Evolutionary conservation across 2,797 vertebrate genomes (phyloP).

Genomic region (Molothrus ater): DNA sequence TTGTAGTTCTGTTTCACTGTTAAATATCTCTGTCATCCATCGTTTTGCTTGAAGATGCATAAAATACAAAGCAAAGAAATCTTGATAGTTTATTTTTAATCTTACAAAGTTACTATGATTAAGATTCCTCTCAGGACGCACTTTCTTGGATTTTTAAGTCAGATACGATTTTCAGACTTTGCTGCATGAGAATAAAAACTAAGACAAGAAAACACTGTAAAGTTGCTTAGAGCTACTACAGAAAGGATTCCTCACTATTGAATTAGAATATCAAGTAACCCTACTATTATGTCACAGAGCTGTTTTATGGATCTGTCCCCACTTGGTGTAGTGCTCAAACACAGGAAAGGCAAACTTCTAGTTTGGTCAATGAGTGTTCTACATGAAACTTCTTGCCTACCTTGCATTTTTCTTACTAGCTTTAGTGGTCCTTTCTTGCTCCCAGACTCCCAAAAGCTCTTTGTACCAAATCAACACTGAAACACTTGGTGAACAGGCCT

Average conservation of each 20-base stretch:
- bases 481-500: background rate
- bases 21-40: background rate
- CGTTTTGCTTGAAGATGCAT: background rate
- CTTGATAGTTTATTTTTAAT: background rate
- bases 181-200: background rate
- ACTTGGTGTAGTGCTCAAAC: background rate
- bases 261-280: background rate
- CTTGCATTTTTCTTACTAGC: background rate
- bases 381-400: background rate
- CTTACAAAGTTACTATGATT: background rate
- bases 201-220: background rate
- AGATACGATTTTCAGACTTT: background rate
- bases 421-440: background rate
- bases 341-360: background rate
- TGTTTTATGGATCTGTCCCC: background rate
- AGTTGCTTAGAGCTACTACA: background rate
- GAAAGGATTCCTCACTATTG: background rate
- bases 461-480: background rate
- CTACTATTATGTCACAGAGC: background rate
- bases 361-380: background rate
- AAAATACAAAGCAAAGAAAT: background rate
- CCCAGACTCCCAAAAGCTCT: background rate
- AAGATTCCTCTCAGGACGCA: background rate
- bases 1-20: background rate
- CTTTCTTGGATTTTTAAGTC: background rate